Evolutionary conservation across 2,888 invertebrate genomes (phyloP).

Genomic region (Pammene aurita): DNA sequence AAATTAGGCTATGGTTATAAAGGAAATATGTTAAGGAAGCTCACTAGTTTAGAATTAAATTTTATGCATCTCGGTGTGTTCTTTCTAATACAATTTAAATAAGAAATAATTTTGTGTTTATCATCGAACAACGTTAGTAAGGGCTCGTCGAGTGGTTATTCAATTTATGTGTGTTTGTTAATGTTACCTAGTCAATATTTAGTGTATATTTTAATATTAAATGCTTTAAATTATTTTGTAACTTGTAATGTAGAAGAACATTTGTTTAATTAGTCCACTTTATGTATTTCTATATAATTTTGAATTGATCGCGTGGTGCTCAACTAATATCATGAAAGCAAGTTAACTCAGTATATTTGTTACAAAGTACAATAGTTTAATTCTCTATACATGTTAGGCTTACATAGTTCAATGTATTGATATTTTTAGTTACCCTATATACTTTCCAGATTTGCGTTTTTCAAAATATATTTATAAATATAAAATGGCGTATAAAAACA

Average conservation of each 20-base stretch:
- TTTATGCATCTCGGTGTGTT: conserved; percentile 68
- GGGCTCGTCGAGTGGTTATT: conserved; percentile 37
- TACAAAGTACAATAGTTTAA: conserved; percentile 39
- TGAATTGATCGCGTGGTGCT: conserved; percentile 61
- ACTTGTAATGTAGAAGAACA: conserved; percentile 3
- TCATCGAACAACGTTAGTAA: conserved; percentile 50
- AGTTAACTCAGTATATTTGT: conserved; percentile 40
- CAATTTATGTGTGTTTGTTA: conserved; percentile 41
- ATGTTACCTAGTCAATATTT: conserved; percentile 36
- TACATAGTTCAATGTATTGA: conserved; percentile 35
- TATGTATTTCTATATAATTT: conserved; percentile 44
- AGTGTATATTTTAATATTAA: conserved; percentile 26
- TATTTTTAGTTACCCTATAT: conserved; percentile 14
- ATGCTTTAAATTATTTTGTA: conserved; percentile 1
- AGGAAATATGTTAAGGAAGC: conserved; percentile 69
- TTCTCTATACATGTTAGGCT: conserved; percentile 51
- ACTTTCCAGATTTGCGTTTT: conserved; percentile 27
- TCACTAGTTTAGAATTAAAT: conserved; percentile 63
- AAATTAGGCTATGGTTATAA: conserved; percentile 56
- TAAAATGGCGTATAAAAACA: conserved; percentile 51
- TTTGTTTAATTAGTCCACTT: conserved; percentile 41
- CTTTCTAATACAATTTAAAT: conserved; percentile 60
- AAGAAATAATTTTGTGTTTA: conserved; percentile 51
- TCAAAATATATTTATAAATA: conserved; percentile 53
- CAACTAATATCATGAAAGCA: conserved; percentile 58